Conservation (phyloP, 2,888 invertebrate genomes). For the Gandaritis pyraliata region DNA sequence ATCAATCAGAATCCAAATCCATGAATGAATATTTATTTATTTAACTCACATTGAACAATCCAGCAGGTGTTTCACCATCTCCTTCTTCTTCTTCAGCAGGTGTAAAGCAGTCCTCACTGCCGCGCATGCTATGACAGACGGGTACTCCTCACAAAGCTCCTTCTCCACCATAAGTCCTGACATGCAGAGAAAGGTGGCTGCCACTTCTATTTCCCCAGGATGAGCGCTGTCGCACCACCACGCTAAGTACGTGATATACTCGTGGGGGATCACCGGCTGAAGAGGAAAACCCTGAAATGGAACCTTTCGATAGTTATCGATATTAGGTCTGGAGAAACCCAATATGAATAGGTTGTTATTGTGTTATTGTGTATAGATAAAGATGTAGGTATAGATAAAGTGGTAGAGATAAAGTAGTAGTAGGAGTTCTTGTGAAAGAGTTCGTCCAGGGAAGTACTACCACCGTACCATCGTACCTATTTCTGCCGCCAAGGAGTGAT, state of each 20-base stretch:
- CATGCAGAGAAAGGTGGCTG: slow-evolving; percentile 68
- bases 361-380: no score
- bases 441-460: no score
- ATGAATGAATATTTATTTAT: no score
- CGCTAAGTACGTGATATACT: slow-evolving; percentile 65
- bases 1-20: no score
- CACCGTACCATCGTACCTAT: no score
- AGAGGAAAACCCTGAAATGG: slow-evolving; percentile 60
- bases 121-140: slow-evolving; percentile 66
- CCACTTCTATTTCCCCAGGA: slow-evolving; percentile 61
- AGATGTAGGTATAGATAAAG: no score
- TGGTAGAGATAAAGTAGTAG: background rate
- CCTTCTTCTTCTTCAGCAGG: slow-evolving; percentile 53
- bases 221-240: slow-evolving; percentile 61
- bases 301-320: background rate
- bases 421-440: no score
- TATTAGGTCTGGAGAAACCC: background rate
- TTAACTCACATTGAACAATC: slow-evolving; percentile 59
- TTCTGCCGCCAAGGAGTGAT: no score
- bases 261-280: slow-evolving; percentile 66
- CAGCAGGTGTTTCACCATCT: slow-evolving; percentile 48
- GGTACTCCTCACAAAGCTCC: slow-evolving; percentile 54
- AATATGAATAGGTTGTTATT: background rate
- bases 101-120: slow-evolving; percentile 62
- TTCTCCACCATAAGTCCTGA: slow-evolving; percentile 63